These are phyloP conservation scores for Pristionchus japonicus DNA, from an alignment of 2,888 invertebrate genomes.

Conservation along the genomic window DNA sequence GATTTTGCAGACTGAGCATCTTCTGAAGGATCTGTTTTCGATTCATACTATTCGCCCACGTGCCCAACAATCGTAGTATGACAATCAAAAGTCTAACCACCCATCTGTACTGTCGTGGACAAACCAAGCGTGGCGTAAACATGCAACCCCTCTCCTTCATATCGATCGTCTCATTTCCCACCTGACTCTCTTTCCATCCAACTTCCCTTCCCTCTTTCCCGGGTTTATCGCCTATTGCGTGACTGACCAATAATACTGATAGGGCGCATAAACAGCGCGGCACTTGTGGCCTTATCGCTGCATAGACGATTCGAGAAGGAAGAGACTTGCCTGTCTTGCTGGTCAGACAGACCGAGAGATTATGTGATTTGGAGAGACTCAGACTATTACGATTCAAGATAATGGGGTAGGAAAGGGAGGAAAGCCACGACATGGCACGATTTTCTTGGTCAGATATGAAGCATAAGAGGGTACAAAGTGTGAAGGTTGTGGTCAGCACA, in stretches of 20 bases:
- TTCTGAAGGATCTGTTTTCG: background rate
- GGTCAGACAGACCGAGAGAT: too few relatives aligned
- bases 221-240: background rate
- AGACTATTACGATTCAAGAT: too few relatives aligned
- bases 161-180: constrained; percentile 39
- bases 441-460: background rate
- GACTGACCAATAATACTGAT: constrained; percentile 31
- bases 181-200: background rate
- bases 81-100: too few relatives aligned
- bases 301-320: background rate
- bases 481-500: background rate
- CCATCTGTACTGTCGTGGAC: background rate
- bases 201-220: constrained; percentile 21
- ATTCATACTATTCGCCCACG: background rate
- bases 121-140: background rate
- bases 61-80: too few relatives aligned
- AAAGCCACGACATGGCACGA: constrained; percentile 1
- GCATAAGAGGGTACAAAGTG: background rate
- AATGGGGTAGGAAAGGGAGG: background rate
- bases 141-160: background rate
- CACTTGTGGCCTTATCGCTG: constrained; percentile 1
- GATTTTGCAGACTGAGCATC: too few relatives aligned
- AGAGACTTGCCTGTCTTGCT: too few relatives aligned
- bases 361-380: too few relatives aligned
- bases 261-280: constrained; percentile 25